Percentiles rank a stretch among this genome's conserved stretches.
Evolutionary conservation across 2,888 invertebrate species (phyloP).

Genomic region (Tricholauxania praeusta): DNA sequence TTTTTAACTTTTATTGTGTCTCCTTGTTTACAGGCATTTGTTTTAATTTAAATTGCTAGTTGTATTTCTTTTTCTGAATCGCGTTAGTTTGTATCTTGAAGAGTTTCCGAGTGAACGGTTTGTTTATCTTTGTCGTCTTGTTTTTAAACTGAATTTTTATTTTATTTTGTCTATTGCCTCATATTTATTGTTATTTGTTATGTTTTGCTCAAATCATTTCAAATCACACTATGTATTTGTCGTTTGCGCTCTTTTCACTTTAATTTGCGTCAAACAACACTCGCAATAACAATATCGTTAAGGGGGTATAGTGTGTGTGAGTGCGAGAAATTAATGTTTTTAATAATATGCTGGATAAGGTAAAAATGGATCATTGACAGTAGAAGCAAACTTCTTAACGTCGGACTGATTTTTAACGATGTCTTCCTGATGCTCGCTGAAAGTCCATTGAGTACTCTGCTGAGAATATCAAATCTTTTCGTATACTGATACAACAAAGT

Average conservation of each 20-base stretch:
- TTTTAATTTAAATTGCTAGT: background rate
- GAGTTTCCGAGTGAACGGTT: background rate
- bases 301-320: no score
- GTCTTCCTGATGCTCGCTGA: no score
- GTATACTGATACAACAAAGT: no score
- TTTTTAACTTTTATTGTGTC: background rate
- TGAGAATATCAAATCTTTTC: no score
- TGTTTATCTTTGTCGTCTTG: background rate
- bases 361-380: no score
- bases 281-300: no score
- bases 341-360: no score
- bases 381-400: no score
- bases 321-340: no score
- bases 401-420: no score
- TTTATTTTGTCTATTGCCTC: constrained; percentile 24
- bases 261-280: background rate
- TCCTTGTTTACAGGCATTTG: background rate
- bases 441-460: no score
- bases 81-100: no score
- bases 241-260: constrained; percentile 1
- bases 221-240: background rate
- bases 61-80: background rate
- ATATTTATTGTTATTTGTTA: constrained; percentile 37
- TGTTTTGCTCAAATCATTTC: constrained; percentile 40
- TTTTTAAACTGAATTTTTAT: constrained; percentile 19